Evolutionary conservation across 2,888 invertebrate genomes (phyloP).

Genomic region (Trissonchulus sp.): DNA sequence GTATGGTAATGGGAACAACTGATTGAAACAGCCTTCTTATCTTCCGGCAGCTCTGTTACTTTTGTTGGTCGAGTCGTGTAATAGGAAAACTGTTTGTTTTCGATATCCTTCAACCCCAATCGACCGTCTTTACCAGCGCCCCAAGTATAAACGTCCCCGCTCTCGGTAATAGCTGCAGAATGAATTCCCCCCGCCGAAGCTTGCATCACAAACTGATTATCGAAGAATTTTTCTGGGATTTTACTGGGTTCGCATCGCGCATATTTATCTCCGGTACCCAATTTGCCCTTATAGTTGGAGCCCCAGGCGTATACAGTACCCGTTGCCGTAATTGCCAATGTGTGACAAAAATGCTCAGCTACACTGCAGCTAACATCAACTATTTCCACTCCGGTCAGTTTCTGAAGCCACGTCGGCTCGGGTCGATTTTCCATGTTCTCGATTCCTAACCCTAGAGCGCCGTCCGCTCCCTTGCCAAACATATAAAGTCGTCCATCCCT

Average conservation of each 20-base stretch:
- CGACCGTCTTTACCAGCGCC: conserved; percentile 56
- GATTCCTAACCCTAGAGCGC: conserved; percentile 59
- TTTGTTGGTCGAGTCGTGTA: not conserved
- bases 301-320: conserved; percentile 62
- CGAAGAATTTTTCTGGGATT: conserved; percentile 18
- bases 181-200: conserved; percentile 61
- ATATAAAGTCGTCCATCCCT: conserved; percentile 63
- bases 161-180: conserved; percentile 60
- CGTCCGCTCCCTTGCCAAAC: conserved; percentile 65
- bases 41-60: conserved; percentile 15
- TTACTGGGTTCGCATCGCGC: conserved; percentile 19
- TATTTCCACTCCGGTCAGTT: conserved; percentile 31
- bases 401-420: conserved; percentile 25
- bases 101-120: conserved; percentile 24
- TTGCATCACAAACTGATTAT: conserved; percentile 22
- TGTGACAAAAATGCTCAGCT: conserved; percentile 55
- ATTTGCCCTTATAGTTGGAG: conserved; percentile 57
- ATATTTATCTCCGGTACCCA: conserved; percentile 58
- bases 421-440: not conserved
- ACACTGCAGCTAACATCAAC: conserved; percentile 43
- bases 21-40: conserved; percentile 23
- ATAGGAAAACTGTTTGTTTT: not conserved
- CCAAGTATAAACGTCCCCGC: conserved; percentile 61
- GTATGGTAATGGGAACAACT: conserved; percentile 30
- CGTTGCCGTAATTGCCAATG: conserved; percentile 59